A percentile compares a stretch with the other conserved stretches of the same genome.
Evolutionary conservation across 2,113 vertebrate genomes (phyloP).

Genomic region (Ginglymostoma cirratum): DNA sequence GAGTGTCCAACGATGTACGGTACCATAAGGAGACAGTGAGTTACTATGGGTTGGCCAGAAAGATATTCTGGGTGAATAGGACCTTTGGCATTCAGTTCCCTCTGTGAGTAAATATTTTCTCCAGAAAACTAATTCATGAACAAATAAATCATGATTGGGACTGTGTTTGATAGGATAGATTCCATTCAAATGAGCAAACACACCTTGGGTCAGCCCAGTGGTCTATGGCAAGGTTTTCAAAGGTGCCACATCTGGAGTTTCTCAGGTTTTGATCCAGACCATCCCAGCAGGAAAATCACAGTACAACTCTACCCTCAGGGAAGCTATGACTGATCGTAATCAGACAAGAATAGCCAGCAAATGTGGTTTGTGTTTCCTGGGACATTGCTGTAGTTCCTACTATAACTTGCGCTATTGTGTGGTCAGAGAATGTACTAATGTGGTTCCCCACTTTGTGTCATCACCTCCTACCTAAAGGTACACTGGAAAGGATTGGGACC

Average conservation of each 20-base stretch:
- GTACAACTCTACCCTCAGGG: neutral
- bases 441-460: too few relatives aligned
- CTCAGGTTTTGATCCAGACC: neutral
- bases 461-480: too few relatives aligned
- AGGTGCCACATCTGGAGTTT: neutral
- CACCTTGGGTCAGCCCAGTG: neutral
- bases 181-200: neutral
- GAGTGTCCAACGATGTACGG: too few relatives aligned
- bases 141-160: neutral
- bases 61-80: neutral
- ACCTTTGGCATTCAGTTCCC: neutral
- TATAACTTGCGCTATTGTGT: too few relatives aligned
- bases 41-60: neutral
- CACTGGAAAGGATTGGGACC: neutral
- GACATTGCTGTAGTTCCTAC: too few relatives aligned
- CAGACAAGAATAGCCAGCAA: neutral
- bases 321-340: neutral
- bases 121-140: neutral
- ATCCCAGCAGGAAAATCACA: neutral
- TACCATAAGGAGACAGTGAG: neutral
- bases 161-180: neutral
- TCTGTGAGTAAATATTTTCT: neutral
- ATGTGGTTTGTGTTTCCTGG: too few relatives aligned
- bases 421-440: too few relatives aligned
- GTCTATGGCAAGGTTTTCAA: neutral